Evolutionary conservation across 2,888 invertebrate species (phyloP), one percentile per base, ranked within the genome.

Genomic region (Drosophila birchii): DNA sequence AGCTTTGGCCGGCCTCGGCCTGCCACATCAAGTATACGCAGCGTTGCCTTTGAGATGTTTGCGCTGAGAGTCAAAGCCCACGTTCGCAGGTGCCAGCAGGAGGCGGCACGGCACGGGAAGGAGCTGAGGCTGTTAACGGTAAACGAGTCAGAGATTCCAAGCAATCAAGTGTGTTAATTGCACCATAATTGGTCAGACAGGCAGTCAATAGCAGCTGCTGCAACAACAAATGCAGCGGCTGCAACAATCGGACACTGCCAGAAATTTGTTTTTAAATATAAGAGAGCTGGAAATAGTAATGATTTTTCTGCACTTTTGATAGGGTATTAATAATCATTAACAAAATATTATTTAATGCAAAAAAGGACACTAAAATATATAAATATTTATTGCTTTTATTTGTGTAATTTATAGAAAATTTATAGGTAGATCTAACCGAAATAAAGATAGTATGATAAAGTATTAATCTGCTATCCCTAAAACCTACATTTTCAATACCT

Each of bases 91-190:
- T 49, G 67, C 39, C 38, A 20, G 59, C 38, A 29, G 45, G 32
- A 34, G 49, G 29, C 8, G 3, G 20, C 20, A 14, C 34, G 20
- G 51, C 32, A 18, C 16, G 41, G 23, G 34, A 11, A 55, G 67
- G 32, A 26, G 75, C 45, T 47, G 54, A 32, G 47, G 29, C 47
- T n/a, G 66, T 72, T 72, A 72, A 54, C 66, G 60, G 61, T 63
- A 78, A 76, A 67, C 68, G 70, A 67, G 54, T 68, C 63, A 54
- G 64, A 77, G 75, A 67, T 67, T 64, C 86, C 79, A 69, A 58
- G 72, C 86, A 86, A 89, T 90, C 90, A 85, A 76, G 78, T 87
- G 86, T 81, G 85, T 81, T 86, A 86, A 86, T 86, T 86, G 86
- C 82, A 75, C 88, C 89, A 77, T 84, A 90, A 86, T 89, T 88